Evolutionary conservation across 2,888 invertebrate genomes (phyloP).

Genomic region (Dasypolia templi): DNA sequence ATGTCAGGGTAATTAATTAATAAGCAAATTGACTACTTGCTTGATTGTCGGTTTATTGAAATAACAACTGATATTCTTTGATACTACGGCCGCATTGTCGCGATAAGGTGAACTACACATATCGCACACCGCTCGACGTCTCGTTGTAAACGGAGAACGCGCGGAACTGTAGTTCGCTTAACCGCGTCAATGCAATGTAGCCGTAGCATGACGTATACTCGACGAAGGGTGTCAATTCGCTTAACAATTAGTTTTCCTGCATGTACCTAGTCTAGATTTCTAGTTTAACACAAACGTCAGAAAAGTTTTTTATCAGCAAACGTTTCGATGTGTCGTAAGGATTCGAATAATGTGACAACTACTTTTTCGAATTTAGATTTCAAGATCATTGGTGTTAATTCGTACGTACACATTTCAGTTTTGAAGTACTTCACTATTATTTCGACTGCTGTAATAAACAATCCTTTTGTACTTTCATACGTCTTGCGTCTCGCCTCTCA

Average conservation of each 20-base stretch:
- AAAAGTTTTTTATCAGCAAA: background rate
- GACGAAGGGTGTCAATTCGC: background rate
- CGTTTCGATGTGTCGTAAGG: too few species aligned
- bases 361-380: background rate
- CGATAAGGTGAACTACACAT: background rate
- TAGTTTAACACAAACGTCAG: background rate
- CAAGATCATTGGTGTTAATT: background rate
- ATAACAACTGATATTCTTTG: background rate
- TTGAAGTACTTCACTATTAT: background rate
- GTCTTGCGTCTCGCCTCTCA: background rate
- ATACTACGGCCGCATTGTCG: background rate
- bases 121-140: background rate
- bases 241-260: background rate
- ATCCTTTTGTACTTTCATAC: conserved; percentile 16
- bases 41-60: background rate
- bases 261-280: background rate
- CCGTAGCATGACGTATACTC: background rate
- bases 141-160: background rate
- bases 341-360: background rate
- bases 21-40: background rate
- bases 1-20: background rate
- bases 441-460: conserved; percentile 2
- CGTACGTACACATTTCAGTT: background rate
- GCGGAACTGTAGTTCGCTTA: background rate
- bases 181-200: background rate